These are phyloP conservation scores for Synanthedon formicaeformis DNA, from an alignment of 2,888 invertebrate genomes.

Conservation along the genomic window DNA sequence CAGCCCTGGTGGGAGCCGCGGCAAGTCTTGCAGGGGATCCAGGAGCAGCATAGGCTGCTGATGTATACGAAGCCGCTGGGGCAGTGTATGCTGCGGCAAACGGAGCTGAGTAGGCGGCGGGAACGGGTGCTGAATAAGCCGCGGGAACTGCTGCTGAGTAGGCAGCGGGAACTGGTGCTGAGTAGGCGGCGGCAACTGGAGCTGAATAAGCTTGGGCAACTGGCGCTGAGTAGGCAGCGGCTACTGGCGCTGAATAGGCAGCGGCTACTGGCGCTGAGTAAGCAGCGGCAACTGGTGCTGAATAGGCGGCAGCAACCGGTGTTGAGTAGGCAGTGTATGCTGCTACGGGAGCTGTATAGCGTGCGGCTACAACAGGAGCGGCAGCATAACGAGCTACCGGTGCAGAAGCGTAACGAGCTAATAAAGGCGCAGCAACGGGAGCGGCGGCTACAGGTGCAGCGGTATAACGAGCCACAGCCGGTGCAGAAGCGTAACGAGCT, in stretches of 20 bases:
- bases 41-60: too few species aligned
- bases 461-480: constrained; percentile 8
- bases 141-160: constrained; percentile 14
- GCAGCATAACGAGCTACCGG: constrained; percentile 12
- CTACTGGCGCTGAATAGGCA: constrained; percentile 7
- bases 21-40: constrained; percentile 17
- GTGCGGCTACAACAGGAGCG: constrained; percentile 18
- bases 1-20: constrained; percentile 48
- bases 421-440: constrained; percentile 1
- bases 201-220: constrained; percentile 18
- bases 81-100: constrained; percentile 4
- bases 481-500: constrained; percentile 10
- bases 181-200: constrained; percentile 10
- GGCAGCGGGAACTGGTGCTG: constrained; percentile 6
- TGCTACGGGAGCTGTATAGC: constrained; percentile 12
- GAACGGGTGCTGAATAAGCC: constrained; percentile 21
- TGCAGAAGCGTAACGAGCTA: constrained; percentile 6
- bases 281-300: constrained; percentile 15
- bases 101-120: constrained; percentile 19
- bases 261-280: constrained; percentile 14
- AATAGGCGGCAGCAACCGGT: constrained; percentile 15
- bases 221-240: constrained; percentile 32
- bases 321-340: constrained; percentile 27
- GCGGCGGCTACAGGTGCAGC: constrained; percentile 10
- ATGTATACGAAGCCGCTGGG: constrained; percentile 48